These are phyloP conservation scores for Emmelina monodactyla DNA, from an alignment of 2,888 invertebrate genomes.

Conservation along the genomic window DNA sequence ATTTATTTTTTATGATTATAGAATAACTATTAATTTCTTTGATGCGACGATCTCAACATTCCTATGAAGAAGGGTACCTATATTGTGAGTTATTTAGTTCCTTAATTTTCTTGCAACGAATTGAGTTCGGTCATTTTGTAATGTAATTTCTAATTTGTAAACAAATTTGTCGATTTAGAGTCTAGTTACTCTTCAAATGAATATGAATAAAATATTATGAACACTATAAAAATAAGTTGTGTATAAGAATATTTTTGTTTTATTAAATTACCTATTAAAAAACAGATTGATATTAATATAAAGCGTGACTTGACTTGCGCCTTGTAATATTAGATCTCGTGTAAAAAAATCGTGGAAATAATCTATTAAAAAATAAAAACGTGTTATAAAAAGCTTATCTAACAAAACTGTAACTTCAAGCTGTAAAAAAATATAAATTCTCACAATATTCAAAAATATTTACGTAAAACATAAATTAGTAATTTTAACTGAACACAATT, in stretches of 20 bases:
- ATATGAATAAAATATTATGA: background rate
- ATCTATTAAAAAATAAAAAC: too few relatives aligned
- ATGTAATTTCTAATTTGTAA: slow-evolving; percentile 25
- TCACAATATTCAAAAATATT: too few relatives aligned
- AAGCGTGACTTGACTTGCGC: too few relatives aligned
- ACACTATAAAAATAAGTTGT: background rate
- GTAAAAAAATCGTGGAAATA: too few relatives aligned
- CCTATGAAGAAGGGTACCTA: slow-evolving; percentile 38
- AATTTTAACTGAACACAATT: too few relatives aligned
- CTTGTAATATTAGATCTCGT: too few relatives aligned
- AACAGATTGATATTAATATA: too few relatives aligned
- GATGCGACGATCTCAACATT: slow-evolving; percentile 51
- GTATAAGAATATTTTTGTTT: background rate
- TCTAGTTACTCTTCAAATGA: too few relatives aligned
- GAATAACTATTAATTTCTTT: background rate
- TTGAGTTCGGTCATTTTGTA: slow-evolving; percentile 16
- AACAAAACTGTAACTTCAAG: too few relatives aligned
- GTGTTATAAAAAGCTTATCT: too few relatives aligned
- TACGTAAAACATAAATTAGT: too few relatives aligned
- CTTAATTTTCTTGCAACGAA: slow-evolving; percentile 16
- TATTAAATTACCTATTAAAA: background rate
- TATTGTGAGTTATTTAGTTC: slow-evolving; percentile 22
- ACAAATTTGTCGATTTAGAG: slow-evolving; percentile 11
- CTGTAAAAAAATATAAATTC: too few relatives aligned
- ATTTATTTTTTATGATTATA: slow-evolving; percentile 24